Percentiles rank a stretch among this genome's conserved stretches.
Conservation (phyloP, 2,797 vertebrate genomes). For the Epinephelus coioides region DNA sequence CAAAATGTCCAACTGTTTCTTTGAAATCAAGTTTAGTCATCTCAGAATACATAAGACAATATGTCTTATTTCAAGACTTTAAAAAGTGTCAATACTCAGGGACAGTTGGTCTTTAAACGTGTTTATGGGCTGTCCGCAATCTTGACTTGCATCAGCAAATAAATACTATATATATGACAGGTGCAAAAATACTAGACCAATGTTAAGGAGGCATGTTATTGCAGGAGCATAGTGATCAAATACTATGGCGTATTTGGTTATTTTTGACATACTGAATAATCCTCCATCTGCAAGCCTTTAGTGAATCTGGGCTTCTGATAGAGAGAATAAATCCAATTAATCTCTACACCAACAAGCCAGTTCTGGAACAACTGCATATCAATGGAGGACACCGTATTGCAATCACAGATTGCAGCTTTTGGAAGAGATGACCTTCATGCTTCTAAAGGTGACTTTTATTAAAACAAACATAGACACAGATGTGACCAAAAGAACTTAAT, state of each 20-base stretch:
- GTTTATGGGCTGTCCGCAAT: not conserved
- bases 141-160: not conserved
- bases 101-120: not conserved
- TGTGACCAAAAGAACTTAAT: constrained; percentile 66
- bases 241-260: not conserved
- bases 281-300: constrained; percentile 4
- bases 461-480: constrained; percentile 66
- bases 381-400: constrained; percentile 7
- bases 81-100: not conserved
- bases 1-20: not conserved
- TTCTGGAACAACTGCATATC: constrained; percentile 4
- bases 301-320: constrained; percentile 22
- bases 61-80: not conserved
- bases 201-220: not conserved
- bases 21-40: not conserved
- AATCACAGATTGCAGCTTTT: constrained; percentile 51
- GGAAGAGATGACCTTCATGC: constrained; percentile 30
- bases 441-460: constrained; percentile 62
- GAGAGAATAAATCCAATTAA: constrained; percentile 19
- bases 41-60: not conserved
- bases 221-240: not conserved
- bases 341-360: constrained; percentile 33
- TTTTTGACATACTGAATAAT: constrained; percentile 1
- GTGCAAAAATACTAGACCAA: not conserved
- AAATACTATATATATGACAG: not conserved